Evolutionary conservation across 2,797 vertebrate species (phyloP).

Genomic region (Bryconaethiops microstoma): DNA sequence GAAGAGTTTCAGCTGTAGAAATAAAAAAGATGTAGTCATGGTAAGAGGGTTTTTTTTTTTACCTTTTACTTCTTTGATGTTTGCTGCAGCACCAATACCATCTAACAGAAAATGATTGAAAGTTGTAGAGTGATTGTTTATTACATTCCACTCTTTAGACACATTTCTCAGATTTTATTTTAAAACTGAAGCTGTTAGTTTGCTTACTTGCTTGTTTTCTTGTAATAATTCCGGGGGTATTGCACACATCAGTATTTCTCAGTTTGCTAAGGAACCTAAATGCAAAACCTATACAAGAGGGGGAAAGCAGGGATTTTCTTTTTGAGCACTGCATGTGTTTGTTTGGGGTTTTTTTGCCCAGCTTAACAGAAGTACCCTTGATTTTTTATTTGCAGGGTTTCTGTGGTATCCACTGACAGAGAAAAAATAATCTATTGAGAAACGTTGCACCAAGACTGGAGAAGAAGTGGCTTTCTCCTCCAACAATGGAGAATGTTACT

Average conservation of each 20-base stretch:
- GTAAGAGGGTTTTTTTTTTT: conserved; percentile 19
- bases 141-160: not conserved
- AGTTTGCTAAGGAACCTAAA: not conserved
- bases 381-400: conserved; percentile 19
- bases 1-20: conserved; percentile 2
- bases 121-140: not conserved
- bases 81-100: not conserved
- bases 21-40: conserved; percentile 36
- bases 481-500: conserved; percentile 72
- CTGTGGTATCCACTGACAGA: not conserved
- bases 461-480: not conserved
- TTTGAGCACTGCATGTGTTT: no score
- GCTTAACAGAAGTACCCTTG: no score
- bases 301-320: not conserved
- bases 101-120: not conserved
- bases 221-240: not conserved
- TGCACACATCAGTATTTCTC: not conserved
- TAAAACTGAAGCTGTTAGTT: not conserved
- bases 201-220: not conserved
- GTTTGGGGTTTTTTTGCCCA: no score
- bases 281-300: not conserved
- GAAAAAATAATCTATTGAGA: conserved; percentile 12
- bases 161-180: not conserved
- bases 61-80: not conserved
- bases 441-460: not conserved